These are phyloP conservation scores for Caenorhabditis sulstoni DNA, from an alignment of 2,888 invertebrate genomes.

Conservation along the genomic window DNA sequence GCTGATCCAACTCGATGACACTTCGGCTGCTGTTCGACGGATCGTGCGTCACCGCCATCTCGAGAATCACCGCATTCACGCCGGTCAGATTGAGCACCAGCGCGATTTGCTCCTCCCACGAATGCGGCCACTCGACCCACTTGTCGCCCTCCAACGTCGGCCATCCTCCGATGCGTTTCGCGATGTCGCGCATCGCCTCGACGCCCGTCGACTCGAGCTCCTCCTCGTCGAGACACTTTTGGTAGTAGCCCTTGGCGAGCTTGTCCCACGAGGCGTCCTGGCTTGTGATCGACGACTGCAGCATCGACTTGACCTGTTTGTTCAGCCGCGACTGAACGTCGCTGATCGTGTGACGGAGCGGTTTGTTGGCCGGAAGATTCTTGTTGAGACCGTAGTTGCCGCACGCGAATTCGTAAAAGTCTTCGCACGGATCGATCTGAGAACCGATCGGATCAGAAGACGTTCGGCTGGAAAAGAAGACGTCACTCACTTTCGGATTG, in stretches of 20 bases:
- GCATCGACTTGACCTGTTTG: constrained; percentile 74
- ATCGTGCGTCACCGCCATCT: constrained; percentile 78
- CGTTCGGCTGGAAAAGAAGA: no score
- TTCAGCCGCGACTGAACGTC: constrained; percentile 76
- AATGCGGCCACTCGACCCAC: constrained; percentile 74
- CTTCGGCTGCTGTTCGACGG: constrained; percentile 75
- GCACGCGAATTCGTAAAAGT: constrained; percentile 79
- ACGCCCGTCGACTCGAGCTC: constrained; percentile 69
- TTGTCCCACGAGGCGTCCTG: constrained; percentile 73
- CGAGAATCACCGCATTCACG: constrained; percentile 77
- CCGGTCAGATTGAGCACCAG: constrained; percentile 75
- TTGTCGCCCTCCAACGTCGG: constrained; percentile 73
- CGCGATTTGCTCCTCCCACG: constrained; percentile 76
- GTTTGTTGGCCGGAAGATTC: constrained; percentile 75
- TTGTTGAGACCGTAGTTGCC: constrained; percentile 77
- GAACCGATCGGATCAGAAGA: background rate
- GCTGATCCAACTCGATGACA: constrained; percentile 76
- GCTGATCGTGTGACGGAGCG: constrained; percentile 75
- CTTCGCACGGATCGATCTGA: constrained; percentile 76
- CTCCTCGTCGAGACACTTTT: constrained; percentile 78
- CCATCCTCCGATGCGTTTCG: constrained; percentile 80
- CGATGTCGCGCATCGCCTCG: constrained; percentile 66
- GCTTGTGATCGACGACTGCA: constrained; percentile 62
- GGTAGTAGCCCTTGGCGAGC: constrained; percentile 76
- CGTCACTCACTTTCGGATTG: constrained; percentile 67